Conservation (phyloP, 2,797 vertebrate species). For the Microctenopoma stevenorrisi region DNA sequence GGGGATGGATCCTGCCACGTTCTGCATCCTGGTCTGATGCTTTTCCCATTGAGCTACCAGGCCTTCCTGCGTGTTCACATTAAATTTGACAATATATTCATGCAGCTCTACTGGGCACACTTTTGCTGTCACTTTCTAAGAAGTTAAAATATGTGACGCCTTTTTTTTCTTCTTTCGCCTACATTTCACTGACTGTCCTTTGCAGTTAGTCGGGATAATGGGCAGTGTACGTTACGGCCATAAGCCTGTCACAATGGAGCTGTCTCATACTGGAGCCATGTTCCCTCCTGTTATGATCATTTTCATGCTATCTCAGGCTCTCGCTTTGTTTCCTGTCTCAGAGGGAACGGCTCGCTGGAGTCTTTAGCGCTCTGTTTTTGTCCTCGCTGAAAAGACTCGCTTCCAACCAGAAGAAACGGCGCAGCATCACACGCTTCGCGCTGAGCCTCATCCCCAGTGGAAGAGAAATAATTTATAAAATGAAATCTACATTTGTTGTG, state of each 20-base stretch:
- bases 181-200: constrained; percentile 37
- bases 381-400: constrained; percentile 52
- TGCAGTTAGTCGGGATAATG: constrained; percentile 56
- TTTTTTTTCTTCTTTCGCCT: constrained; percentile 33
- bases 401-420: constrained; percentile 38
- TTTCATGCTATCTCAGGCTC: constrained; percentile 68
- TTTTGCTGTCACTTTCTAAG: constrained; percentile 28
- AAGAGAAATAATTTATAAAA: constrained; percentile 77
- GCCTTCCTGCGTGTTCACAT: background rate
- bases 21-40: too few relatives aligned
- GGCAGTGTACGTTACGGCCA: constrained; percentile 62
- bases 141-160: constrained; percentile 30
- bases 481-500: constrained; percentile 83
- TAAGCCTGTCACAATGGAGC: constrained; percentile 68
- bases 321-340: constrained; percentile 71
- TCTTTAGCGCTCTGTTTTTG: constrained; percentile 64
- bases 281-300: constrained; percentile 70
- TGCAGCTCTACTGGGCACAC: constrained; percentile 10
- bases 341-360: constrained; percentile 63
- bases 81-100: background rate
- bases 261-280: constrained; percentile 56
- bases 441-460: constrained; percentile 59
- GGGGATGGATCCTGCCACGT: too few relatives aligned
- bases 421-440: constrained; percentile 40
- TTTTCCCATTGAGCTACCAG: too few relatives aligned